Conservation (phyloP, 2,797 vertebrate species). For the Naso thynnoides region DNA sequence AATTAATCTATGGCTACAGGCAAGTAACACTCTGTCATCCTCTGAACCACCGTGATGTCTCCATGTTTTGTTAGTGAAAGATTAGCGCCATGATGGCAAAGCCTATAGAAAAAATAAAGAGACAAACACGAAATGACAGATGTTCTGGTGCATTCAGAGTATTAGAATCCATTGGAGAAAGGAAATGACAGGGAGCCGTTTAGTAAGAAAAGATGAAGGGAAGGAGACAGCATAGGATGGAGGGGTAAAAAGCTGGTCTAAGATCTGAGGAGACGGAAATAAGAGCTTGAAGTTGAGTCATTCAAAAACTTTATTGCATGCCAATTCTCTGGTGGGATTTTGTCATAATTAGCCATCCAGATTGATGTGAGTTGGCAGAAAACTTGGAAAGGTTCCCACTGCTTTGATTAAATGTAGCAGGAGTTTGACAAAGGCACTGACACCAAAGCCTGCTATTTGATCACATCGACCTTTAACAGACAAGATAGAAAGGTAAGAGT, state of each 20-base stretch:
- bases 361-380: conserved; percentile 34
- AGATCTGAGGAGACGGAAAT: conserved; percentile 19
- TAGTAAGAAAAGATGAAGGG: conserved; percentile 11
- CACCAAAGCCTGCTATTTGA: conserved; percentile 19
- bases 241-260: conserved; percentile 2
- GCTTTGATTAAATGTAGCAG: conserved; percentile 34
- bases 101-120: background rate
- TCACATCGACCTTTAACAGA: conserved; percentile 17
- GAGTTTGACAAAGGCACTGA: conserved; percentile 21
- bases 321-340: conserved; percentile 25
- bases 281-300: conserved; percentile 28
- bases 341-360: conserved; percentile 27
- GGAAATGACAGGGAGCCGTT: conserved; percentile 25
- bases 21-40: conserved; percentile 1
- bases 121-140: conserved; percentile 29
- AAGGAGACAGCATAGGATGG: background rate
- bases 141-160: conserved; percentile 25
- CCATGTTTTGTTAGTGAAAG: conserved; percentile 31
- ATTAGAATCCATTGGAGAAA: conserved; percentile 12
- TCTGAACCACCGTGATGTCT: conserved; percentile 12
- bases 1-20: background rate
- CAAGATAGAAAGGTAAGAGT: conserved; percentile 12
- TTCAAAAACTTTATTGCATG: conserved; percentile 5
- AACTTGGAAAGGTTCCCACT: conserved; percentile 11
- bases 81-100: conserved; percentile 7